phyloP scores from a whole-genome alignment of 1,140 invertebrate species.

The Drusus annulatus region DNA sequence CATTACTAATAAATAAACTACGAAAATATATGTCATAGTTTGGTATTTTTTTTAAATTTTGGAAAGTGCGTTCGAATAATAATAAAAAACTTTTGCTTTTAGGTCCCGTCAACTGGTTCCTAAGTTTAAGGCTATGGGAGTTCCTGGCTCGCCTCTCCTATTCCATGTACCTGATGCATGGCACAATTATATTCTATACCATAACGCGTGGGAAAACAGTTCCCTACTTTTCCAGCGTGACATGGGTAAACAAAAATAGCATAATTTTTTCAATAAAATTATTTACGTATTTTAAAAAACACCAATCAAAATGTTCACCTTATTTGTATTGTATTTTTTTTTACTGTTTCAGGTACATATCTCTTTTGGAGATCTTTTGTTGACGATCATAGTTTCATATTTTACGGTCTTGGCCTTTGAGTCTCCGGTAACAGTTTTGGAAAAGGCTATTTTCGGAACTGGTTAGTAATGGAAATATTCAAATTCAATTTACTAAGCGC shows the following conservation, averaged over 20 bases:
- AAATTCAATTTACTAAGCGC: too few relatives aligned
- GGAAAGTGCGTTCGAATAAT: too few relatives aligned
- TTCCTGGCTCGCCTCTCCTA: slow-evolving; percentile 69
- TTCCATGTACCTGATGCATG: slow-evolving; percentile 70
- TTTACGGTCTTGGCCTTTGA: slow-evolving; percentile 17
- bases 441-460: slow-evolving; percentile 17
- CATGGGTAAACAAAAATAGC: not conserved
- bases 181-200: slow-evolving; percentile 31
- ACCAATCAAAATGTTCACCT: not conserved
- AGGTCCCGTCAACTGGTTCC: slow-evolving; percentile 69
- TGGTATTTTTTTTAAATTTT: too few relatives aligned
- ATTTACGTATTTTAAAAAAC: not conserved
- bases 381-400: slow-evolving; percentile 10
- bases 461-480: not conserved
- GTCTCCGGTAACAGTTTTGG: slow-evolving; percentile 21
- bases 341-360: not conserved
- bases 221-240: not conserved
- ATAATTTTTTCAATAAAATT: too few relatives aligned
- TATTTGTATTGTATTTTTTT: not conserved
- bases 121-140: slow-evolving; percentile 69
- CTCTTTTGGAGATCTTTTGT: not conserved
- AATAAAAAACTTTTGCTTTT: slow-evolving; percentile 48
- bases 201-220: slow-evolving; percentile 8
- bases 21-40: too few relatives aligned
- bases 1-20: too few relatives aligned